Percentiles rank a stretch among this genome's conserved stretches.
Evolutionary conservation across 2,797 vertebrate species (phyloP).

Genomic region (Malurus splendens): DNA sequence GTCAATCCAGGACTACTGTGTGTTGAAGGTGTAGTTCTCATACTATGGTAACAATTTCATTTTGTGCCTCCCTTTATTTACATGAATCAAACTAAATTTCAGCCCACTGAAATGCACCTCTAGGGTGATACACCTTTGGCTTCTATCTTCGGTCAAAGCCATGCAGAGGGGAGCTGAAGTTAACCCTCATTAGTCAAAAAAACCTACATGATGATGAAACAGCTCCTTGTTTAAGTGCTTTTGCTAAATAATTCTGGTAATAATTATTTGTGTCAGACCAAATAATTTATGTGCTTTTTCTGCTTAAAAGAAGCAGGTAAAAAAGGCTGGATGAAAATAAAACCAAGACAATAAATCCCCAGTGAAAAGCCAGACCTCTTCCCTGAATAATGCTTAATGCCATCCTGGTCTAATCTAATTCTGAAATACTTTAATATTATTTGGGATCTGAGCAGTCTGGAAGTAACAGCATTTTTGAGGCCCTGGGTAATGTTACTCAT

Average conservation of each 20-base stretch:
- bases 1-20: neutral
- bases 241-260: neutral
- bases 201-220: neutral
- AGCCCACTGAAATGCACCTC: neutral
- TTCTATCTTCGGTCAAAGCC: neutral
- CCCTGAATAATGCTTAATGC: neutral
- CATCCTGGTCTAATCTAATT: neutral
- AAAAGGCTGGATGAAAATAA: neutral
- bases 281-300: neutral
- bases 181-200: neutral
- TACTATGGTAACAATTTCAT: neutral
- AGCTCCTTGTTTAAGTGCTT: neutral
- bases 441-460: neutral
- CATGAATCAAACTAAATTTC: neutral
- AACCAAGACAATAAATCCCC: neutral
- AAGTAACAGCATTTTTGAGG: neutral
- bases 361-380: neutral
- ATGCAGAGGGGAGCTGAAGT: neutral
- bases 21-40: neutral
- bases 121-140: neutral
- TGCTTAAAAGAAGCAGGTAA: neutral
- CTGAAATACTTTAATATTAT: neutral
- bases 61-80: neutral
- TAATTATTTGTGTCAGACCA: neutral
- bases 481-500: neutral